A percentile compares a stretch with the other conserved stretches of the same genome.
Conservation (phyloP, 2,888 invertebrate genomes). For the Alcis repandata region DNA sequence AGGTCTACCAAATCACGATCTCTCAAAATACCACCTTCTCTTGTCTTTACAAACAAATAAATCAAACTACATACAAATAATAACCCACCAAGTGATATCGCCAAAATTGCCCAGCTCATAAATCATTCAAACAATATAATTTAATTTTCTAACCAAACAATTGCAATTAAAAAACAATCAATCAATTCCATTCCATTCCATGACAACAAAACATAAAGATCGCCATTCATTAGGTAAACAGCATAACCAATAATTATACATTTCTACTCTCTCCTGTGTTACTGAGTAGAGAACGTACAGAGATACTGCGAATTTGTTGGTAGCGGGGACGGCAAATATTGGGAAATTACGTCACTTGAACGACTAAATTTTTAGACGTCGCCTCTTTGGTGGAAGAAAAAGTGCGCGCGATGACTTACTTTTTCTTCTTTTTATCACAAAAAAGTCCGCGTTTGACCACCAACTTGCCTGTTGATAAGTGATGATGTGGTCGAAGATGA, state of each 20-base stretch:
- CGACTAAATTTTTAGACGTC: no score
- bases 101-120: constrained; percentile 29
- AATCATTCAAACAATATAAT: constrained; percentile 45
- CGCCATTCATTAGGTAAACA: constrained; percentile 57
- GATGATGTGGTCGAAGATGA: no score
- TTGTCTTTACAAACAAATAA: constrained; percentile 21
- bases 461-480: no score
- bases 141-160: constrained; percentile 52
- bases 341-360: no score
- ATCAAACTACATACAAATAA: constrained; percentile 17
- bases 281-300: background rate
- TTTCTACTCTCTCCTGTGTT: constrained; percentile 39
- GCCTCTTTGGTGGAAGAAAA: no score
- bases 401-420: no score
- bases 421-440: no score
- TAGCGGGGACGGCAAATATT: no score
- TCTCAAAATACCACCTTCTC: background rate
- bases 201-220: constrained; percentile 58
- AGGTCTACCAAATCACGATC: background rate
- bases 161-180: constrained; percentile 55
- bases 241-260: constrained; percentile 63
- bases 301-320: background rate
- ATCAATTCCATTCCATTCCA: constrained; percentile 54
- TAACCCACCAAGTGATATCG: constrained; percentile 10
- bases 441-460: no score